Evolutionary conservation across 1,140 invertebrate species (phyloP).

Genomic region (Proales similis): DNA sequence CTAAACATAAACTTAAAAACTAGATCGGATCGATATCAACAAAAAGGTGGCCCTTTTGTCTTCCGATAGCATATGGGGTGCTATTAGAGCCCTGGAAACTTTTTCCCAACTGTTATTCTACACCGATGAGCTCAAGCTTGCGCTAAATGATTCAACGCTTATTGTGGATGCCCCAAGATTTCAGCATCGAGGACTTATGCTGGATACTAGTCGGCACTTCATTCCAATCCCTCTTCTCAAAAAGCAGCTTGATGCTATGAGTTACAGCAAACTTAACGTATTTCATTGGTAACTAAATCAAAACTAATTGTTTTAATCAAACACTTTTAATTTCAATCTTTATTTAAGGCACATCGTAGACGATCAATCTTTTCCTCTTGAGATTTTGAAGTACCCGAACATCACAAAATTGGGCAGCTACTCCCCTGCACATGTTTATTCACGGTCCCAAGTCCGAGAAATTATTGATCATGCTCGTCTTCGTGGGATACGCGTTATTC

Average conservation of each 20-base stretch:
- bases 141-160: conserved; percentile 42
- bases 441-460: conserved; percentile 59
- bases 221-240: conserved; percentile 52
- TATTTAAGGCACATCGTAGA: conserved; percentile 91
- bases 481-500: conserved; percentile 75
- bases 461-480: conserved; percentile 70
- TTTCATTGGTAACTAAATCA: conserved; percentile 74
- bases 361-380: conserved; percentile 80
- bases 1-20: not conserved
- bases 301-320: not conserved
- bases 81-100: conserved; percentile 32
- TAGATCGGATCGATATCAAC: conserved; percentile 5
- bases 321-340: conserved; percentile 69
- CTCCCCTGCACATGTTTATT: conserved; percentile 62
- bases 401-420: conserved; percentile 50
- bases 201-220: conserved; percentile 77
- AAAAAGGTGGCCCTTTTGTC: not conserved
- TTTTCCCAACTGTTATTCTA: conserved; percentile 37
- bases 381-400: conserved; percentile 65
- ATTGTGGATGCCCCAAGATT: conserved; percentile 54
- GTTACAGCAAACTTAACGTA: conserved; percentile 80
- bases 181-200: conserved; percentile 65
- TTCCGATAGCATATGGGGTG: conserved; percentile 29
- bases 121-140: not conserved
- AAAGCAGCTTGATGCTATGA: conserved; percentile 59